Percentiles rank a stretch among this genome's conserved stretches.
Conservation (phyloP, 2,113 vertebrate genomes). For the Phylloscopus whistleri region DNA sequence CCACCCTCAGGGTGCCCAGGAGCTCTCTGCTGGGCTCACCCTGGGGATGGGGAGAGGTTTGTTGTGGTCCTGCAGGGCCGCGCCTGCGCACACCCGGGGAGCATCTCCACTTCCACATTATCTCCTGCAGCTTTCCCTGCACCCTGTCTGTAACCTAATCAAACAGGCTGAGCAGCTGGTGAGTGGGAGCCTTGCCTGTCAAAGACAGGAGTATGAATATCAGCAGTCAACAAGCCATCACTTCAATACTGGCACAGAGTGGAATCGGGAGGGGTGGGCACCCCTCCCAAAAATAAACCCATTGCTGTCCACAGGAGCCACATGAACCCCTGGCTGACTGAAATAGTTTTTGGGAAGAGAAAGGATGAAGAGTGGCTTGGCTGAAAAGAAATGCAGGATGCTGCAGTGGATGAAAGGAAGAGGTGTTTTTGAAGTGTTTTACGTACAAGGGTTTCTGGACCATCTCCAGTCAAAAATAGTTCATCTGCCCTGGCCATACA, state of each 20-base stretch:
- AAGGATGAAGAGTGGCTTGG: not conserved
- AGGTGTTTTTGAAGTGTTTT: not conserved
- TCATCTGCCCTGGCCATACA: not conserved
- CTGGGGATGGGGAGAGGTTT: not conserved
- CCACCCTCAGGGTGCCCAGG: not conserved
- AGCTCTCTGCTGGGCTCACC: accelerated
- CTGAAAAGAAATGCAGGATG: not conserved
- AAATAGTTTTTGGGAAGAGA: not conserved
- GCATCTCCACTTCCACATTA: not conserved
- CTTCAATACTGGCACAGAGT: conserved; percentile 38
- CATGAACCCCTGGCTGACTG: not conserved
- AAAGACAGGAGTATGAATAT: conserved; percentile 56
- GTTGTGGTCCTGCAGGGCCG: not conserved
- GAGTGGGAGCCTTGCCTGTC: conserved; percentile 62
- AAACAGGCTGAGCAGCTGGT: conserved; percentile 61
- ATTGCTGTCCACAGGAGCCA: conserved; percentile 15
- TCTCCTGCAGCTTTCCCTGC: conserved; percentile 37
- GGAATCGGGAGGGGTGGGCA: not conserved
- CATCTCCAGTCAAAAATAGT: not conserved
- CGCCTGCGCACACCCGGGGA: not conserved
- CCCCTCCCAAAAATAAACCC: conserved; percentile 47
- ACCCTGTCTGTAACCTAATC: conserved; percentile 54
- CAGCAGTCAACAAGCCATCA: conserved; percentile 62
- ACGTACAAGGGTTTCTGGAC: not conserved
- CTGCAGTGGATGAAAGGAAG: not conserved